A percentile compares a stretch with the other conserved stretches of the same genome.
phyloP scores from a whole-genome alignment of 2,113 vertebrate genomes.

The Phodopus roborovskii region DNA sequence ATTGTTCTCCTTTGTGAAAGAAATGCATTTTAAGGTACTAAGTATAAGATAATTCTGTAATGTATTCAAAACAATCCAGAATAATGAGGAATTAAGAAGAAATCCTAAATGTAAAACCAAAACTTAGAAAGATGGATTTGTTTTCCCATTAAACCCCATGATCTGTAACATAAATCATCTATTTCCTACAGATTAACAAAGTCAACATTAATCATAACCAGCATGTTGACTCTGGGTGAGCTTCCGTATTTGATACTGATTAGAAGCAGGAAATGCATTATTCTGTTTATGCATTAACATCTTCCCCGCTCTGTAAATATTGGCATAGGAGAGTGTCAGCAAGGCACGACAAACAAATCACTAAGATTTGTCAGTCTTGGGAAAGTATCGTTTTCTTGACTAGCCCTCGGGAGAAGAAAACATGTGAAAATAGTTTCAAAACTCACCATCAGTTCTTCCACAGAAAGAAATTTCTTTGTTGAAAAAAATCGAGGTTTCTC shows the following conservation, averaged over 20 bases:
- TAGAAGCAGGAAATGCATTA: conserved; percentile 78
- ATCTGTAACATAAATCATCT: conserved; percentile 75
- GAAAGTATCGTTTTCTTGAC: conserved; percentile 71
- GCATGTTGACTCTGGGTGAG: conserved; percentile 75
- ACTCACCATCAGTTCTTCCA: conserved; percentile 71
- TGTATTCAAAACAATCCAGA: conserved; percentile 42
- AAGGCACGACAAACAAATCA: conserved; percentile 77
- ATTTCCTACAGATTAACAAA: conserved; percentile 80
- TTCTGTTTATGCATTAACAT: conserved; percentile 83
- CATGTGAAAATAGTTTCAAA: conserved; percentile 69
- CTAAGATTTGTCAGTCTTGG: conserved; percentile 74
- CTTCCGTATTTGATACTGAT: conserved; percentile 80
- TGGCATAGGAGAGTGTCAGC: conserved; percentile 75
- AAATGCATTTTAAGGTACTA: not conserved
- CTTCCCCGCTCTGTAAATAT: conserved; percentile 82
- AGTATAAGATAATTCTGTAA: conserved; percentile 38
- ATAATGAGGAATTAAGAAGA: conserved; percentile 51
- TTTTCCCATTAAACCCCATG: conserved; percentile 60
- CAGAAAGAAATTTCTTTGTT: conserved; percentile 25
- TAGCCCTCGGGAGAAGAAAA: conserved; percentile 46
- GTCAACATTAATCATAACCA: conserved; percentile 75
- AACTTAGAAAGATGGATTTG: not conserved
- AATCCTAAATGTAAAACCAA: conserved; percentile 1
- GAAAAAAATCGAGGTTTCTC: conserved; percentile 58
- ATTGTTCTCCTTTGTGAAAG: not conserved